Percentiles rank a stretch among this genome's conserved stretches.
Conservation (phyloP, 2,113 vertebrate genomes). For the Oreochromis spilurus region DNA sequence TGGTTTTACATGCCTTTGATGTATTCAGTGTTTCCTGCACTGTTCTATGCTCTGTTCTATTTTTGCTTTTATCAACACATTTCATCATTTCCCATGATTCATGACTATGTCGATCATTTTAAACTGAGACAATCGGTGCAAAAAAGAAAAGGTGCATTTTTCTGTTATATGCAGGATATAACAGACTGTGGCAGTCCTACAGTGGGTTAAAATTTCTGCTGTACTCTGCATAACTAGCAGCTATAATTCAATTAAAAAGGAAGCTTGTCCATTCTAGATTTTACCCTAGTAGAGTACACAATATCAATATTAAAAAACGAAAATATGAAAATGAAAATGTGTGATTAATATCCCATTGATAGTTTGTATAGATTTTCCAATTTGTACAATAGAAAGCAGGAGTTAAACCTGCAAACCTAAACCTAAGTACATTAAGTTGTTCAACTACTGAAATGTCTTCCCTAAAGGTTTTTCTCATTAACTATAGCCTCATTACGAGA, state of each 20-base stretch:
- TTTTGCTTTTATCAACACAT: background rate
- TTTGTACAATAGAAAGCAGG: background rate
- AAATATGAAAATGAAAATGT: background rate
- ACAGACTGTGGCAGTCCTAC: background rate
- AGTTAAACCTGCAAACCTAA: background rate
- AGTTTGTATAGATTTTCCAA: background rate
- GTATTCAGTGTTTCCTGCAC: background rate
- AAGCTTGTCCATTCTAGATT: conserved; percentile 21
- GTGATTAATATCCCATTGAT: background rate
- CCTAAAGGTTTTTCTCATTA: background rate
- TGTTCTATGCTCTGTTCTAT: background rate
- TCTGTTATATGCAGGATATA: background rate
- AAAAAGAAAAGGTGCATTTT: background rate
- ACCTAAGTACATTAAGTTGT: background rate
- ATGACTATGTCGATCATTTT: background rate
- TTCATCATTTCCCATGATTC: background rate
- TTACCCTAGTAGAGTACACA: conserved; percentile 8
- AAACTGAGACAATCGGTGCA: background rate
- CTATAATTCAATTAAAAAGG: conserved; percentile 43
- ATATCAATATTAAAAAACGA: conserved; percentile 42
- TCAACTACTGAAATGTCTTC: background rate
- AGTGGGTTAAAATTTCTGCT: background rate
- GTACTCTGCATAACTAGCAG: background rate
- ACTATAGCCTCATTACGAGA: background rate
- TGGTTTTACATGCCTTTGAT: background rate